phyloP scores from a whole-genome alignment of 2,888 invertebrate species.

The Caenorhabditis sp. region DNA sequence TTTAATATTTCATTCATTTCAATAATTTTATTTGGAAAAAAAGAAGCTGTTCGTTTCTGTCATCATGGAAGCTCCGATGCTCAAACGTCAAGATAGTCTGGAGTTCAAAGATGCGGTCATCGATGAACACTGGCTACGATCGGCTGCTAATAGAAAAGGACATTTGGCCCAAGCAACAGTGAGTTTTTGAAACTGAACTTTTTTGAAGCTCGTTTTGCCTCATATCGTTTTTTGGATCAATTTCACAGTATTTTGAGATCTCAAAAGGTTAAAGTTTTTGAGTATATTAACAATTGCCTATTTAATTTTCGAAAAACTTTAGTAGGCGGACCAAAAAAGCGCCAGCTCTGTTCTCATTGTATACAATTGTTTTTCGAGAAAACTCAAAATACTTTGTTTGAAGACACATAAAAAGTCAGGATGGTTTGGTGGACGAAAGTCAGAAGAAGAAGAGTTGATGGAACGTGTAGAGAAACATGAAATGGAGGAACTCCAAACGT shows the following conservation, averaged over 20 bases:
- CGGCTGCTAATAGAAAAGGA: constrained; percentile 30
- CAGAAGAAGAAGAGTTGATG: constrained; percentile 32
- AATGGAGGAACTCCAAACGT: constrained; percentile 54
- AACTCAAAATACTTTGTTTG: neutral
- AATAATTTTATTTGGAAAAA: too few relatives aligned
- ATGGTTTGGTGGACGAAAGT: constrained; percentile 28
- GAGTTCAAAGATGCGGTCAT: constrained; percentile 43
- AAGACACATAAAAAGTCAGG: constrained; percentile 28
- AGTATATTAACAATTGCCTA: neutral
- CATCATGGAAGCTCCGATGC: neutral
- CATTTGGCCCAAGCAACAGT: constrained; percentile 23
- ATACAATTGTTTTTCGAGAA: too few relatives aligned
- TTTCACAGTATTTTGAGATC: too few relatives aligned
- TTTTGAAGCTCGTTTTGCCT: too few relatives aligned
- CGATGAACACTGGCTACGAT: constrained; percentile 35
- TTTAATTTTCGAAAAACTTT: too few relatives aligned
- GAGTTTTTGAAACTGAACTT: too few relatives aligned
- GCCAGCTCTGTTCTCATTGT: too few relatives aligned
- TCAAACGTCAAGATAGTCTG: constrained; percentile 19
- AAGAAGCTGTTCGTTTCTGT: neutral
- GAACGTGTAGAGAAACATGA: constrained; percentile 50
- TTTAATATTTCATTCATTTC: neutral
- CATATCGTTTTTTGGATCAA: too few relatives aligned
- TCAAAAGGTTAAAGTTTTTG: too few relatives aligned
- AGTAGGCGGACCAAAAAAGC: too few relatives aligned